Conservation (phyloP, 1,140 invertebrate genomes). For the Chelonus insularis region DNA sequence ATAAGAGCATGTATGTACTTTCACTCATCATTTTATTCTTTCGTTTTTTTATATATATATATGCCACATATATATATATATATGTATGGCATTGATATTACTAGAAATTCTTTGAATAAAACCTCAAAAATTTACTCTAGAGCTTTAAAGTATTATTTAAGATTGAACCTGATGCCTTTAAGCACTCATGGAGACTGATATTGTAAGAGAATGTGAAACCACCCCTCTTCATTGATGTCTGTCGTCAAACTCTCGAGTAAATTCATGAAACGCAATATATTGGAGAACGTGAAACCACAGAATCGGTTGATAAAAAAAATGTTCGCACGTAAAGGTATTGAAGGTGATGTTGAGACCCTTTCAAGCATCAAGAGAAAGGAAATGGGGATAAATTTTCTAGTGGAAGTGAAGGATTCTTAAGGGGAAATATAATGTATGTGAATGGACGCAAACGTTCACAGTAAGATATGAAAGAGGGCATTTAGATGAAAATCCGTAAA, state of each 20-base stretch:
- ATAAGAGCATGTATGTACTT: no score
- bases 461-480: neutral
- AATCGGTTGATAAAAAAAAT: slow-evolving; percentile 12
- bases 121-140: no score
- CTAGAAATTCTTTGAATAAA: no score
- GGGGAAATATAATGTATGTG: slow-evolving; percentile 9
- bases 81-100: no score
- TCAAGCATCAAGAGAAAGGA: no score
- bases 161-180: neutral
- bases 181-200: neutral
- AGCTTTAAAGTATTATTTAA: no score
- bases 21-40: no score
- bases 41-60: no score
- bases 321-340: neutral
- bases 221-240: slow-evolving; percentile 11
- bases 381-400: neutral
- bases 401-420: neutral
- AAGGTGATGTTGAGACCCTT: no score
- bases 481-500: slow-evolving; percentile 19
- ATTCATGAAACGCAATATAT: slow-evolving; percentile 6
- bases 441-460: neutral
- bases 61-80: no score
- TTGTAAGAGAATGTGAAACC: neutral
- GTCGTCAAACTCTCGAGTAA: slow-evolving; percentile 1
- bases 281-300: neutral